These are phyloP conservation scores for Stegodyphus dumicola DNA, from an alignment of 1,140 invertebrate genomes.

Conservation along the genomic window DNA sequence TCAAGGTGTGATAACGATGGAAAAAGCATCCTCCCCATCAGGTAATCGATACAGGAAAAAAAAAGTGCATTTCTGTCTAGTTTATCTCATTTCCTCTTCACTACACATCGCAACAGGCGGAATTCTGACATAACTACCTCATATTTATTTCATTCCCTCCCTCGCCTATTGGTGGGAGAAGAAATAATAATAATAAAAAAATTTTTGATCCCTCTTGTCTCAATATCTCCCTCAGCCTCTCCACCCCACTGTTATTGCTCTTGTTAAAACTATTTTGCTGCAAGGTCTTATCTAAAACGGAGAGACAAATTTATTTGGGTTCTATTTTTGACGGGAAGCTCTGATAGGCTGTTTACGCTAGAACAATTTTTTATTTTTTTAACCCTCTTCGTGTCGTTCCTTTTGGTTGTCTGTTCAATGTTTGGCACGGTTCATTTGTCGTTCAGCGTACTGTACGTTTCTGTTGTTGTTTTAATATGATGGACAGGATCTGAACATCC, in stretches of 20 bases:
- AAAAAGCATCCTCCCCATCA: background rate
- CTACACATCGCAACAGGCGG: conserved; percentile 39
- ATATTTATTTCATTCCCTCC: conserved; percentile 52
- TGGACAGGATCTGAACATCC: background rate
- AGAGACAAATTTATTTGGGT: conserved; percentile 57
- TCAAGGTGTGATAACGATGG: background rate
- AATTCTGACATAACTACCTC: conserved; percentile 53
- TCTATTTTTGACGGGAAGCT: conserved; percentile 38
- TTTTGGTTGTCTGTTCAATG: conserved; percentile 36
- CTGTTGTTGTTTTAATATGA: background rate
- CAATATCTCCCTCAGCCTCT: conserved; percentile 5
- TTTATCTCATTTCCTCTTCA: conserved; percentile 51
- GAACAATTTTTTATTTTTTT: conserved; percentile 19
- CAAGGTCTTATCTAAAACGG: conserved; percentile 41
- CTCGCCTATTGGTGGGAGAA: background rate
- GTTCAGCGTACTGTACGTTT: conserved; percentile 4
- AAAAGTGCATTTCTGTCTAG: background rate
- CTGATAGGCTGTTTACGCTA: conserved; percentile 53
- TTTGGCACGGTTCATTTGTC: conserved; percentile 37
- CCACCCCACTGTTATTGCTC: conserved; percentile 29
- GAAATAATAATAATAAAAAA: background rate
- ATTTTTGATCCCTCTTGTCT: conserved; percentile 44
- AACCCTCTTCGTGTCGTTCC: background rate
- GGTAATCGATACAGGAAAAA: conserved; percentile 11
- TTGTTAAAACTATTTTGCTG: conserved; percentile 50